phyloP scores from a whole-genome alignment of 2,113 vertebrate genomes.

The Ramphastos sulfuratus region DNA sequence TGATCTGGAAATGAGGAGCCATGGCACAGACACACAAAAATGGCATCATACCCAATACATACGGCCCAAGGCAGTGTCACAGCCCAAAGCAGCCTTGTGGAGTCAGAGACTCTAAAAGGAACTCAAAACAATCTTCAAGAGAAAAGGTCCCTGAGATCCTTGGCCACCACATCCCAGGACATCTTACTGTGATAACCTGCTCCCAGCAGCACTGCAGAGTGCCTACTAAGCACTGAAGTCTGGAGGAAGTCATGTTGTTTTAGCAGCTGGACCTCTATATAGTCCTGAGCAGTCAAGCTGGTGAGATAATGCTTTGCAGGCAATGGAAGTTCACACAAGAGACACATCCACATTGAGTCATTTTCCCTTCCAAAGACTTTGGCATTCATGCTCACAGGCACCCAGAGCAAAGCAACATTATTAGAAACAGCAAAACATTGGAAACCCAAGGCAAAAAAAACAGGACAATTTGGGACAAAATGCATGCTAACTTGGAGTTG shows the following conservation, averaged over 20 bases:
- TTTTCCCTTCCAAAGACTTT: neutral
- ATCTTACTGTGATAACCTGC: fast-evolving
- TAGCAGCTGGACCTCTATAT: neutral
- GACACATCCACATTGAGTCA: neutral
- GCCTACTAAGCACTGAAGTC: neutral
- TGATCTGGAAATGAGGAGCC: neutral
- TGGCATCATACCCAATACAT: neutral
- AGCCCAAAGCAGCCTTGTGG: neutral
- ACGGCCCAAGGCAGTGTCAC: neutral
- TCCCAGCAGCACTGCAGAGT: neutral
- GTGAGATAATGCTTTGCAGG: neutral
- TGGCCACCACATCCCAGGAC: neutral
- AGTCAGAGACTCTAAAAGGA: neutral
- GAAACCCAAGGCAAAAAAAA: neutral
- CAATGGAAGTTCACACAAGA: neutral
- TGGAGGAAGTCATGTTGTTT: neutral
- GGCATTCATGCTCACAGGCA: fast-evolving
- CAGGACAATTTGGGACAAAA: neutral
- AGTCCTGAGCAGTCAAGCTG: neutral
- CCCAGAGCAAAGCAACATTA: neutral
- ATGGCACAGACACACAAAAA: neutral
- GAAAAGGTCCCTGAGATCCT: neutral
- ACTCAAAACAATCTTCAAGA: neutral
- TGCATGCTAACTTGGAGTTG: neutral
- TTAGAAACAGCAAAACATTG: fast-evolving